Evolutionary conservation across 2,888 invertebrate species (phyloP).

Genomic region (Drosophila yooni): DNA sequence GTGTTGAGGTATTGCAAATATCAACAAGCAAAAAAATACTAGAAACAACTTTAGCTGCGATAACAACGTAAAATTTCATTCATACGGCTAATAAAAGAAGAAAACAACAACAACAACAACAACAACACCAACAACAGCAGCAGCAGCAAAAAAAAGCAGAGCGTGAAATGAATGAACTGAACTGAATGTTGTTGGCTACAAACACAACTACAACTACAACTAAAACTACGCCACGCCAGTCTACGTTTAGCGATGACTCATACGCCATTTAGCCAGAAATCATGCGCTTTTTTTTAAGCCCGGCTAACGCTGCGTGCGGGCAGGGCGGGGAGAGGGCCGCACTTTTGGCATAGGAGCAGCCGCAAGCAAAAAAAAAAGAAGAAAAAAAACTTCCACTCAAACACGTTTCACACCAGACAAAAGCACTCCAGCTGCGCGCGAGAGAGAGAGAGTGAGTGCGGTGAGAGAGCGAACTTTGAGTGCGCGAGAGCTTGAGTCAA

Average conservation of each 20-base stretch:
- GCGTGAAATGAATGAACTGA: slow-evolving; percentile 68
- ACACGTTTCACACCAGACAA: slow-evolving; percentile 34
- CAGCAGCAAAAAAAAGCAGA: slow-evolving; percentile 12
- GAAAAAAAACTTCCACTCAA: slow-evolving; percentile 26
- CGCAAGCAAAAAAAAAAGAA: background rate
- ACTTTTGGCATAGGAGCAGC: slow-evolving; percentile 20
- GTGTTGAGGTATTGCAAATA: slow-evolving; percentile 35
- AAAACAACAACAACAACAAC: background rate
- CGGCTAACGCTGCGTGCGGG: slow-evolving; percentile 23
- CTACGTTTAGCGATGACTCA: slow-evolving; percentile 64
- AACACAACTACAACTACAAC: slow-evolving; percentile 48
- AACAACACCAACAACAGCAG: background rate
- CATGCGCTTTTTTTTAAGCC: slow-evolving; percentile 65
- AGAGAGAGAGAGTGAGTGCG: slow-evolving; percentile 6
- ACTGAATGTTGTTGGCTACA: slow-evolving; percentile 43
- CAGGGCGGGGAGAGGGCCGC: background rate
- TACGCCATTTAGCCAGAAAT: slow-evolving; percentile 71
- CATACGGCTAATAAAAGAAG: slow-evolving; percentile 43
- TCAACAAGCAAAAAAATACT: slow-evolving; percentile 11
- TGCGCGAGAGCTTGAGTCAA: slow-evolving; percentile 6
- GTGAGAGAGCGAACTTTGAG: slow-evolving; percentile 3
- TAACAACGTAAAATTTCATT: slow-evolving; percentile 60
- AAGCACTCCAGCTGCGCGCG: slow-evolving; percentile 36
- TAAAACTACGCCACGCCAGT: slow-evolving; percentile 25
- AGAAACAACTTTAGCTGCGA: slow-evolving; percentile 36